A percentile compares a stretch with the other conserved stretches of the same genome.
phyloP scores from a whole-genome alignment of 2,888 invertebrate genomes.

The Matsumyia berberina region DNA sequence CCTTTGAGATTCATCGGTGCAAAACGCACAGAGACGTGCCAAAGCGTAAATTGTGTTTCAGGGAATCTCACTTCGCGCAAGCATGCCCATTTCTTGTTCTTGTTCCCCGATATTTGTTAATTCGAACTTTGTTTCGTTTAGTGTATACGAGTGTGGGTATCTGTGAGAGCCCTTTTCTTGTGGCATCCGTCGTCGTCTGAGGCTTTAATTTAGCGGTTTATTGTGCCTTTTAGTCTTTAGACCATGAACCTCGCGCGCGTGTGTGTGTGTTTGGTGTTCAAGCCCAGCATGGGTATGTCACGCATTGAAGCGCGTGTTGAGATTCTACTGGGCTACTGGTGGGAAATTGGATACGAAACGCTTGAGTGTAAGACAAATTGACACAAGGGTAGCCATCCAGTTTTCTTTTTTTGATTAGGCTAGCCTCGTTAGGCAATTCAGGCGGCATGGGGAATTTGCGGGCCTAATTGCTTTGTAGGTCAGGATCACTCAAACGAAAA shows the following conservation, averaged over 20 bases:
- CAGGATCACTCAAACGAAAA: constrained; percentile 15
- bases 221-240: constrained; percentile 68
- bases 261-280: constrained; percentile 19
- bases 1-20: constrained; percentile 62
- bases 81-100: constrained; percentile 49
- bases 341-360: constrained; percentile 55
- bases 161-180: constrained; percentile 21
- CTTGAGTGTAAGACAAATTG: constrained; percentile 28
- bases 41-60: constrained; percentile 72
- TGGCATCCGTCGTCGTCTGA: constrained; percentile 20
- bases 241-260: constrained; percentile 60
- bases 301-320: constrained; percentile 61
- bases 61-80: constrained; percentile 25
- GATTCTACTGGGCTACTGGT: constrained; percentile 33
- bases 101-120: constrained; percentile 43
- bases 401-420: constrained; percentile 28
- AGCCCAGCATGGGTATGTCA: constrained; percentile 48
- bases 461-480: constrained; percentile 22
- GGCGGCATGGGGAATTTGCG: constrained; percentile 15
- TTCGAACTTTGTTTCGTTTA: background rate
- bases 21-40: constrained; percentile 66
- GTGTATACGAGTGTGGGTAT: background rate
- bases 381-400: constrained; percentile 37
- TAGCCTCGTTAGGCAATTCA: background rate
- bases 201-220: constrained; percentile 65